Conservation (phyloP, 2,113 vertebrate species). For the Lepisosteus oculatus region DNA sequence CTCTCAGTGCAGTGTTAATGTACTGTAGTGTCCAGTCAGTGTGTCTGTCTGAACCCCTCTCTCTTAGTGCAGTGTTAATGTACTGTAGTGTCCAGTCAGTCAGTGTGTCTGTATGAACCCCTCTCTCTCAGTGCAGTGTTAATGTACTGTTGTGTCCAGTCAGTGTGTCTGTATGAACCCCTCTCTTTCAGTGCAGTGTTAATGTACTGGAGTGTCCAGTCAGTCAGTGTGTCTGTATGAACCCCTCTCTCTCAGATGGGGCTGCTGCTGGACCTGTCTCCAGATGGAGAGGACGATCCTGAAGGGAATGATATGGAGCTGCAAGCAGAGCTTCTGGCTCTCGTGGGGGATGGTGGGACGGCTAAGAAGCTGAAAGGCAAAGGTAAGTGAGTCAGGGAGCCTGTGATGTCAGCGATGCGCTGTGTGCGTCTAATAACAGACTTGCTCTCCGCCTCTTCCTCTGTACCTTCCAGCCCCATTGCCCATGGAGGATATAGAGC, state of each 20-base stretch:
- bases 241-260: conserved; percentile 65
- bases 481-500: conserved; percentile 82
- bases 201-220: no score
- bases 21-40: no score
- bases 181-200: background rate
- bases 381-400: conserved; percentile 53
- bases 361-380: conserved; percentile 59
- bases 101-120: background rate
- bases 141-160: no score
- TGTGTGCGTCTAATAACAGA: background rate
- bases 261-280: conserved; percentile 75
- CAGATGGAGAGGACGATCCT: conserved; percentile 65
- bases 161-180: background rate
- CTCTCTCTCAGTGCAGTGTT: background rate
- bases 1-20: no score
- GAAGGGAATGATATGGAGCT: conserved; percentile 71
- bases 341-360: conserved; percentile 67
- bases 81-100: no score
- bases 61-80: conserved; percentile 42
- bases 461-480: conserved; percentile 63
- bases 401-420: no score
- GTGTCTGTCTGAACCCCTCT: no score
- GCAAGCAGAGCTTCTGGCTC: conserved; percentile 79
- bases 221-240: background rate
- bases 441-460: background rate